A percentile compares a stretch with the other conserved stretches of the same genome.
These are phyloP conservation scores for Dendrolimus punctatus DNA, from an alignment of 1,140 invertebrate species.

Conservation along the genomic window DNA sequence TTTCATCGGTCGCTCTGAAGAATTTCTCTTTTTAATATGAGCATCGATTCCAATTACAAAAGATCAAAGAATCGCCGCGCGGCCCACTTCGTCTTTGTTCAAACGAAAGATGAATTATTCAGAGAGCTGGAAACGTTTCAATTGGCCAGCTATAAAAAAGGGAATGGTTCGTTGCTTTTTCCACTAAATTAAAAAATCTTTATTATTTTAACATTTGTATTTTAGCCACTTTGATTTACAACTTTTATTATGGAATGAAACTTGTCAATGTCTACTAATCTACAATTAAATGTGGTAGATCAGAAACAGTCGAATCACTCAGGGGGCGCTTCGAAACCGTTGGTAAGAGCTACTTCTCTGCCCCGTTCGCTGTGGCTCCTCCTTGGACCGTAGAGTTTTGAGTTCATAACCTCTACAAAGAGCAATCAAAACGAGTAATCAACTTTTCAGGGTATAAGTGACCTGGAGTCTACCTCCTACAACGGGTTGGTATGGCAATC, in stretches of 20 bases:
- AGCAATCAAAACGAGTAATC: no score
- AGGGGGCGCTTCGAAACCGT: no score
- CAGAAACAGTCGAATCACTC: no score
- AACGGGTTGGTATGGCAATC: no score
- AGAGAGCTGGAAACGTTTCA: slow-evolving; percentile 70
- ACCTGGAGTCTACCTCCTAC: no score
- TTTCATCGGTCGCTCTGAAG: slow-evolving; percentile 61
- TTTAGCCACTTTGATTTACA: slow-evolving; percentile 7
- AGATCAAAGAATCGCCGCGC: slow-evolving; percentile 70
- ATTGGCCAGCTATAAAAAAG: slow-evolving; percentile 70
- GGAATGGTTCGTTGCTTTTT: slow-evolving; percentile 69
- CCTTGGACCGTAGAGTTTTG: no score
- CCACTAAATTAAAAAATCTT: slow-evolving; percentile 65
- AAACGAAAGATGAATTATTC: slow-evolving; percentile 72
- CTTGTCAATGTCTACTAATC: no score
- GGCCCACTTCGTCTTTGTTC: slow-evolving; percentile 70
- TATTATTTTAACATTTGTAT: slow-evolving; percentile 56
- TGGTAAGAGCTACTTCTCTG: no score
- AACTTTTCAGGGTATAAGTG: no score
- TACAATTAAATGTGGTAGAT: no score
- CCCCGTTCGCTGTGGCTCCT: no score
- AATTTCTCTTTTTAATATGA: slow-evolving; percentile 70
- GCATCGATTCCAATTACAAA: slow-evolving; percentile 71
- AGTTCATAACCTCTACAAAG: no score
- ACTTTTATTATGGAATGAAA: slow-evolving; percentile 9